Percentiles rank a stretch among this genome's conserved stretches.
Evolutionary conservation across 2,888 invertebrate species (phyloP).

Genomic region (Plemyria rubiginata): DNA sequence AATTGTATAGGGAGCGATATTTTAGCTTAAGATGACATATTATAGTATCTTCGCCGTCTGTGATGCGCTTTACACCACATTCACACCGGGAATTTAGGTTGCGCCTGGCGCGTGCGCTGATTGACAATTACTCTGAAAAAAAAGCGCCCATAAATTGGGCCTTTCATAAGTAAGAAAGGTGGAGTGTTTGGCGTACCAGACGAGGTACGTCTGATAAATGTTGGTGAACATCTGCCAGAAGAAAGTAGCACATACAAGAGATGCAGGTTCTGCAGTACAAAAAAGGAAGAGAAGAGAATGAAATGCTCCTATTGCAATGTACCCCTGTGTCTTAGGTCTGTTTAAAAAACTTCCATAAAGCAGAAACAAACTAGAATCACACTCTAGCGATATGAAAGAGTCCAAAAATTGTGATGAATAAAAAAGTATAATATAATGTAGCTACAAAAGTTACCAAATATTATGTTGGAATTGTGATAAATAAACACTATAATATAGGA

Average conservation of each 20-base stretch:
- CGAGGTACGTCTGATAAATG: constrained; percentile 47
- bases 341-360: constrained; percentile 20
- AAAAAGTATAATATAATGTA: too few species aligned
- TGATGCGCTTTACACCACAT: too few species aligned
- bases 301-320: constrained; percentile 34
- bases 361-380: constrained; percentile 13
- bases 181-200: constrained; percentile 37
- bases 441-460: too few species aligned
- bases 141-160: constrained; percentile 7
- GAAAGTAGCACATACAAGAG: constrained; percentile 47
- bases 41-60: too few species aligned
- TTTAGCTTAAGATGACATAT: too few species aligned
- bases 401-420: not conserved
- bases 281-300: constrained; percentile 38
- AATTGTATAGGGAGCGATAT: too few species aligned
- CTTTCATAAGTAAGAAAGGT: constrained; percentile 39
- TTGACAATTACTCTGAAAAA: constrained; percentile 6
- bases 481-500: too few species aligned
- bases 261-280: constrained; percentile 26
- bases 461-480: too few species aligned
- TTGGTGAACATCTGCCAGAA: constrained; percentile 48
- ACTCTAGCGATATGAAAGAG: constrained; percentile 4
- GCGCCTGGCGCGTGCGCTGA: constrained; percentile 15
- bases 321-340: constrained; percentile 18
- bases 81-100: constrained; percentile 8